Conservation (phyloP, 2,797 vertebrate genomes). For the Chloroceryle inda region DNA sequence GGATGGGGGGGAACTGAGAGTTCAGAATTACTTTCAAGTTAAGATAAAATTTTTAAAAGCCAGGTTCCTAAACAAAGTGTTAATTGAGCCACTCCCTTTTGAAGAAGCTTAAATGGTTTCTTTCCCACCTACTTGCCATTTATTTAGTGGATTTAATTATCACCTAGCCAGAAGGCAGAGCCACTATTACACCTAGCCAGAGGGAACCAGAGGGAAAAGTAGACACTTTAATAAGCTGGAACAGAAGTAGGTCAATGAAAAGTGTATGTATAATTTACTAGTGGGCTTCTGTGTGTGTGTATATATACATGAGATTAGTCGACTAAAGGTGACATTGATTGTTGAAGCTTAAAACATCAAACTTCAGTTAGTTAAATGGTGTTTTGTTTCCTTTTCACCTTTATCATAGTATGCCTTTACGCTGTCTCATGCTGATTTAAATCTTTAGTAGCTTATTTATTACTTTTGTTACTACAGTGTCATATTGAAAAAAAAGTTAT, state of each 20-base stretch:
- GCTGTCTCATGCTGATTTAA: background rate
- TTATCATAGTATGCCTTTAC: background rate
- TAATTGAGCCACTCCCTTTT: conserved; percentile 68
- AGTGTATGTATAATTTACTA: conserved; percentile 20
- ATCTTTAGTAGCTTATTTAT: background rate
- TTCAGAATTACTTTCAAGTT: background rate
- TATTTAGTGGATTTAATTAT: conserved; percentile 64
- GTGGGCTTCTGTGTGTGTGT: background rate
- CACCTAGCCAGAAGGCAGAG: conserved; percentile 58
- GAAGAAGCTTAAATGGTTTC: conserved; percentile 34
- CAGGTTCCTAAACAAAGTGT: conserved; percentile 5
- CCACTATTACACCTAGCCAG: conserved; percentile 34
- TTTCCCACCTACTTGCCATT: conserved; percentile 47
- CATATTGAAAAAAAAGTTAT: background rate
- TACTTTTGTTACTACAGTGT: background rate
- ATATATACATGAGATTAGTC: background rate
- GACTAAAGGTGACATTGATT: background rate
- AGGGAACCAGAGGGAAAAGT: conserved; percentile 5
- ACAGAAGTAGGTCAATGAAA: conserved; percentile 42
- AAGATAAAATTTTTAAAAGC: background rate
- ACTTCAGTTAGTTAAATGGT: background rate
- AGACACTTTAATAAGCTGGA: conserved; percentile 30
- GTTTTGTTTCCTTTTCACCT: background rate
- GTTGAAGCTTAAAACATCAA: background rate
- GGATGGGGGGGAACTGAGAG: background rate